Evolutionary conservation across 2,113 vertebrate genomes (phyloP).

Genomic region (Dromiciops gliroides): DNA sequence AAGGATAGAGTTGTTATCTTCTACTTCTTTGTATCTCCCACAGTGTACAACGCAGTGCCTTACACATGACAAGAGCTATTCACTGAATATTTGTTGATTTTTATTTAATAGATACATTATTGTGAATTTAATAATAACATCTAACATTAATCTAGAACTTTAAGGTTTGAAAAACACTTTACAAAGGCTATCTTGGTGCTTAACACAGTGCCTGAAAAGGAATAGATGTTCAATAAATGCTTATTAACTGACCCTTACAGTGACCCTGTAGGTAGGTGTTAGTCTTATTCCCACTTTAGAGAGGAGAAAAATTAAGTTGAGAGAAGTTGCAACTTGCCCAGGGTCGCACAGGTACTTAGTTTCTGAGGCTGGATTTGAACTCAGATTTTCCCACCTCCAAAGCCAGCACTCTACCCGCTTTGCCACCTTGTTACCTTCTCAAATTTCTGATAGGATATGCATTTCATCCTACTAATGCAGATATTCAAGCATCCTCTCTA

Average conservation of each 20-base stretch:
- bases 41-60: background rate
- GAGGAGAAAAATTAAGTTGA: background rate
- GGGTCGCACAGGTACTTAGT: background rate
- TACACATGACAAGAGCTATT: background rate
- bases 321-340: background rate
- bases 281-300: background rate
- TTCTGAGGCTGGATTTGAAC: background rate
- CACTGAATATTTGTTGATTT: background rate
- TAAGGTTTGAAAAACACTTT: background rate
- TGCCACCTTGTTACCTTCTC: background rate
- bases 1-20: background rate
- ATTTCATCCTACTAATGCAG: background rate
- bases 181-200: background rate
- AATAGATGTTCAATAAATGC: background rate
- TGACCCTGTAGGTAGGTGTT: background rate
- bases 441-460: background rate
- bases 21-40: background rate
- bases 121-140: background rate
- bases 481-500: background rate
- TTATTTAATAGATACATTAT: background rate
- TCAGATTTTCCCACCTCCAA: background rate
- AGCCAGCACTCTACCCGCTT: background rate
- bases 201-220: background rate
- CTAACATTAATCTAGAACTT: background rate
- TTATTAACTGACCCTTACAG: background rate